Percentiles rank a stretch among this genome's conserved stretches.
Conservation (phyloP, 2,113 vertebrate genomes). For the Aplodontia rufa region DNA sequence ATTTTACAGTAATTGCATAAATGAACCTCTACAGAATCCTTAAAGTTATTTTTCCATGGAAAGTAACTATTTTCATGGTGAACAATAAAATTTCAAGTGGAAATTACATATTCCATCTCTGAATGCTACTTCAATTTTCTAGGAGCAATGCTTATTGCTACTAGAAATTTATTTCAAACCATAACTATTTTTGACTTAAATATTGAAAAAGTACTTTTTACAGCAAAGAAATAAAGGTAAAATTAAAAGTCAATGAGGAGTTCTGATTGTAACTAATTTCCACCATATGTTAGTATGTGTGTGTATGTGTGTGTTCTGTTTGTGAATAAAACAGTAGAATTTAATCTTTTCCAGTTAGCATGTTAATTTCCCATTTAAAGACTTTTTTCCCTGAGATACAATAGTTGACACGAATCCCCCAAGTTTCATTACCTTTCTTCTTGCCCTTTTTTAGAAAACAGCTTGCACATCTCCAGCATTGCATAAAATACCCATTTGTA, state of each 20-base stretch:
- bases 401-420: conserved; percentile 79
- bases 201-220: conserved; percentile 3
- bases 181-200: conserved; percentile 38
- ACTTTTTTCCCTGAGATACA: conserved; percentile 63
- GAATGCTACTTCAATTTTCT: not conserved
- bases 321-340: conserved; percentile 73
- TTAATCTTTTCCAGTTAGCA: conserved; percentile 71
- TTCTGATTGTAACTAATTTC: conserved; percentile 72
- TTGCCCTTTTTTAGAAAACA: conserved; percentile 63
- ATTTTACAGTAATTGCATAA: conserved; percentile 62
- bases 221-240: conserved; percentile 52
- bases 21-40: conserved; percentile 34
- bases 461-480: conserved; percentile 83
- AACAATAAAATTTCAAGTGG: conserved; percentile 48
- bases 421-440: conserved; percentile 80
- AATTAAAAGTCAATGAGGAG: conserved; percentile 70
- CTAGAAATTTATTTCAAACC: conserved; percentile 25
- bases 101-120: not conserved
- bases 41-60: conserved; percentile 50
- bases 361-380: conserved; percentile 75
- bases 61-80: conserved; percentile 7
- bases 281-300: conserved; percentile 47
- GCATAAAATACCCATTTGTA: conserved; percentile 87
- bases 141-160: conserved; percentile 23
- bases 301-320: conserved; percentile 59